These are phyloP conservation scores for Halcyon malimbica DNA, from an alignment of 2,113 vertebrate species.

Conservation along the genomic window DNA sequence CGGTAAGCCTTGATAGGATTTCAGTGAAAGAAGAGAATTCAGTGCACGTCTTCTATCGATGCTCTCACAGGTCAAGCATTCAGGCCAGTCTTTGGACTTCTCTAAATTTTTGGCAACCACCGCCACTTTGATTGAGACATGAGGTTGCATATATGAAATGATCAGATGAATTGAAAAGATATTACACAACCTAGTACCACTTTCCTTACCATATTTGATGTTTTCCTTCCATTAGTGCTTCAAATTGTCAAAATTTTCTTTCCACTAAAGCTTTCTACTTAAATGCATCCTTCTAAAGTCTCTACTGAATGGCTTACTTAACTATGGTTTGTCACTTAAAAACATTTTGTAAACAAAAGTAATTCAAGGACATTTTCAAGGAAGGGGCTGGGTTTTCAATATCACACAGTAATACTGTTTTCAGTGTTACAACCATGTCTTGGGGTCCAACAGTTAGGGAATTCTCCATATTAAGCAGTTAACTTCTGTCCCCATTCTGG, in stretches of 20 bases:
- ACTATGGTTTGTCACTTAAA: not conserved
- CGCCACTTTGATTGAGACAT: not conserved
- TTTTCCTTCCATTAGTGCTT: not conserved
- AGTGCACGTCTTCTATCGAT: not conserved
- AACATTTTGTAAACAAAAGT: not conserved
- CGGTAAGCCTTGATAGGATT: not conserved
- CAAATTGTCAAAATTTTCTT: not conserved
- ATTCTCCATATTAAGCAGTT: not conserved
- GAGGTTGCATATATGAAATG: not conserved
- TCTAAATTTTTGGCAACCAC: not conserved
- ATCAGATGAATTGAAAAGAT: not conserved
- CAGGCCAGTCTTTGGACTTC: not conserved
- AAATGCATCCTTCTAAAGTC: not conserved
- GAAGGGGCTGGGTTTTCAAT: not conserved
- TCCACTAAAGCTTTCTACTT: not conserved
- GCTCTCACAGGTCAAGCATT: not conserved
- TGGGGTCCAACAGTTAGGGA: not conserved
- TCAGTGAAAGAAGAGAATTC: not conserved
- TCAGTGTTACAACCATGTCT: not conserved
- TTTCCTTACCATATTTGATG: not conserved
- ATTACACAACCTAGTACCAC: not conserved
- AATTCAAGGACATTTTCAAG: not conserved
- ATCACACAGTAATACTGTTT: not conserved
- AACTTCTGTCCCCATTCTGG: not conserved
- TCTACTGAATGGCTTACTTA: not conserved